A percentile compares a stretch with the other conserved stretches of the same genome.
Evolutionary conservation across 2,797 vertebrate genomes (phyloP).

Genomic region (Craterocephalus amniculus): DNA sequence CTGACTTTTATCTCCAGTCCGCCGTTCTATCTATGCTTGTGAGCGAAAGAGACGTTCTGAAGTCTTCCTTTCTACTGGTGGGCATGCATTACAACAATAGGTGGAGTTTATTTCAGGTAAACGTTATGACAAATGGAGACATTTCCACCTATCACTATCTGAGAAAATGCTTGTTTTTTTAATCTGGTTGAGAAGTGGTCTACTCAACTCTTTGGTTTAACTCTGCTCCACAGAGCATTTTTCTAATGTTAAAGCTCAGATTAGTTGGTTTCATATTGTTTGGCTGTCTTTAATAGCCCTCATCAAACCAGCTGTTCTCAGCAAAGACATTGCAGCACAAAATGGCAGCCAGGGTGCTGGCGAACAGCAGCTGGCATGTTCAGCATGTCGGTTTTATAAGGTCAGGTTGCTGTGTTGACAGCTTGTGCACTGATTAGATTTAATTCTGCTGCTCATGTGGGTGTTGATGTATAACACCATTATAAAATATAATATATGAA

Average conservation of each 20-base stretch:
- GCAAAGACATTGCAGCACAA: neutral
- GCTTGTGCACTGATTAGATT: conserved; percentile 12
- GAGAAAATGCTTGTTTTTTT: neutral
- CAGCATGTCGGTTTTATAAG: conserved; percentile 2
- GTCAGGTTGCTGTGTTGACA: conserved; percentile 7
- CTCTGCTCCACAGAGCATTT: neutral
- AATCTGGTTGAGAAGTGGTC: neutral
- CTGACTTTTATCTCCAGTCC: neutral
- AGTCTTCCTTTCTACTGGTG: neutral
- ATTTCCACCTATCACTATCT: neutral
- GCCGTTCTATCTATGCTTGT: neutral
- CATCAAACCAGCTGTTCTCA: neutral
- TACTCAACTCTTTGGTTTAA: neutral
- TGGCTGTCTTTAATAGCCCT: neutral
- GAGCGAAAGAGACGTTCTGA: neutral
- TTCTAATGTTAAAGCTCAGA: neutral
- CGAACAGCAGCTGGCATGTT: neutral
- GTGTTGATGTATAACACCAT: neutral
- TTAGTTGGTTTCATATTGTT: neutral
- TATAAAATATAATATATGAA: conserved; percentile 2
- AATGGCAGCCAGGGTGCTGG: neutral
- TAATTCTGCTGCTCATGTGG: neutral
- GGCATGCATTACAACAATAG: neutral
- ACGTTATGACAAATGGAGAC: too few species aligned
- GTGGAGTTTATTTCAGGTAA: too few species aligned